These are phyloP conservation scores for Trematomus bernacchii DNA, from an alignment of 2,797 vertebrate genomes.

Conservation along the genomic window DNA sequence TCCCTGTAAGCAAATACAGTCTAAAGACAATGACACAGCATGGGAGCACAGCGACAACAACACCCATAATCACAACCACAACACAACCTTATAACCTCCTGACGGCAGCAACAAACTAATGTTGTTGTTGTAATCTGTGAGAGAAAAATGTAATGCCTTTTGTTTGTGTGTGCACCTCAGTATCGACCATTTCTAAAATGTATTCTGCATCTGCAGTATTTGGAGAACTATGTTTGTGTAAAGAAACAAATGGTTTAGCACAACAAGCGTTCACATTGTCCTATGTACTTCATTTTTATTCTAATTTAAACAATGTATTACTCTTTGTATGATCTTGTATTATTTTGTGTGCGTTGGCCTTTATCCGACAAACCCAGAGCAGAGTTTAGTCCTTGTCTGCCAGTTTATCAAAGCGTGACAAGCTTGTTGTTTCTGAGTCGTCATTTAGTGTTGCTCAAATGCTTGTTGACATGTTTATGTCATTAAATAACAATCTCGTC, in stretches of 20 bases:
- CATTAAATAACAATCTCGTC: too few species aligned
- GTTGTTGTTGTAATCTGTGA: neutral
- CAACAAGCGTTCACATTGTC: conserved; percentile 1
- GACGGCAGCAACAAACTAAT: neutral
- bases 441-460: too few species aligned
- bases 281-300: neutral
- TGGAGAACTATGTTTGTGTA: neutral
- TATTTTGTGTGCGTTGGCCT: conserved; percentile 5
- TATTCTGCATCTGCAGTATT: neutral
- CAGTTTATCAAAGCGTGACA: too few species aligned
- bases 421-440: too few species aligned
- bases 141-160: neutral
- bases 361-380: conserved; percentile 8
- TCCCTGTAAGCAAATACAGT: conserved; percentile 39
- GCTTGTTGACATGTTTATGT: too few species aligned
- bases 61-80: conserved; percentile 25
- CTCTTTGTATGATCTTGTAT: conserved; percentile 8
- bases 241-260: neutral
- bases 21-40: conserved; percentile 46
- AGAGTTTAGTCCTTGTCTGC: neutral
- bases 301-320: conserved; percentile 9
- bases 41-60: conserved; percentile 21
- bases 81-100: conserved; percentile 21
- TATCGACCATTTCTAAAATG: neutral
- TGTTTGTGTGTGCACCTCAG: neutral